Evolutionary conservation across 2,888 invertebrate genomes (phyloP).

Genomic region (Lamellibrachia columna): DNA sequence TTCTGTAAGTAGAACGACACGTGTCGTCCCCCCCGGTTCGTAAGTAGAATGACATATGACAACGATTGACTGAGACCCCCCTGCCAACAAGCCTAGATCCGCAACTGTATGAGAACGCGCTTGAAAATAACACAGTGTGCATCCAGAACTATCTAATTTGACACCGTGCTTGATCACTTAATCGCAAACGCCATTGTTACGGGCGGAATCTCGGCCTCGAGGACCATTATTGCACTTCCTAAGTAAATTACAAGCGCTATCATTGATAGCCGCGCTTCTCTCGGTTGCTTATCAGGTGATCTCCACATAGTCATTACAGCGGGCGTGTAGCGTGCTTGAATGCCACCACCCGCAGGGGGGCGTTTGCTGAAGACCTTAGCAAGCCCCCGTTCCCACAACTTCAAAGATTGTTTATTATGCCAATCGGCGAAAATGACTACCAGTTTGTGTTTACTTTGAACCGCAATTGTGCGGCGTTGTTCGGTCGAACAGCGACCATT

Average conservation of each 20-base stretch:
- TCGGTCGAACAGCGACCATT: not conserved
- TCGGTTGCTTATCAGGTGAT: not conserved
- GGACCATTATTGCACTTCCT: not conserved
- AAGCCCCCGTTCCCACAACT: not conserved
- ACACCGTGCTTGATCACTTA: not conserved
- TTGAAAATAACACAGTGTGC: not conserved
- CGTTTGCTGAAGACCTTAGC: not conserved
- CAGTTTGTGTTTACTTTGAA: conserved; percentile 11
- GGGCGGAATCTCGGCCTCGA: not conserved
- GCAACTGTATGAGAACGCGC: not conserved
- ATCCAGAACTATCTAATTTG: not conserved
- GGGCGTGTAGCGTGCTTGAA: not conserved
- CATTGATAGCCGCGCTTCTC: not conserved
- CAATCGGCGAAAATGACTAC: not conserved
- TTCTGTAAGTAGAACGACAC: no score
- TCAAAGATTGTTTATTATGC: conserved; percentile 5
- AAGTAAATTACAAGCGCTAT: conserved; percentile 16
- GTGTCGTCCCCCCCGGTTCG: no score
- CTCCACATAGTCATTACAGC: not conserved
- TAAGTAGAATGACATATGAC: no score
- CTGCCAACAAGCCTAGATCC: no score
- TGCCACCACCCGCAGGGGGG: not conserved
- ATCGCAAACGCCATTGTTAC: not conserved
- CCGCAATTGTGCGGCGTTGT: not conserved
- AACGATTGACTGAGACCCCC: no score